Evolutionary conservation across 2,888 invertebrate genomes (phyloP), one percentile per base, ranked within the genome.

Genomic region (Sialis fuliginosa): DNA sequence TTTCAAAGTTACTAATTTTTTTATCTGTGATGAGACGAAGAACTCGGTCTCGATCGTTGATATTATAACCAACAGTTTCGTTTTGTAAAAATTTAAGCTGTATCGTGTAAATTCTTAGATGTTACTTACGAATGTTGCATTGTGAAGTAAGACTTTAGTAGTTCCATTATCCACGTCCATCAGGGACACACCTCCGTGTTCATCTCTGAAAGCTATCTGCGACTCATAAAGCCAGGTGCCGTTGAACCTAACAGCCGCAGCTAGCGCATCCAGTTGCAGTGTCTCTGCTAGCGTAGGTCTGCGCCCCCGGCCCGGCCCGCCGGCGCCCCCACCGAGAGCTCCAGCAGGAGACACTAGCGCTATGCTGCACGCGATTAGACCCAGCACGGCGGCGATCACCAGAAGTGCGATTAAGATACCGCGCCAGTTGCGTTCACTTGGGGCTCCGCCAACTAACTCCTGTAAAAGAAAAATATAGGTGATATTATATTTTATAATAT

Each of bases 391-490:
- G 22, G 86, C 79, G 55, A 92, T 92, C 54, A 95, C 93, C 58
- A 92, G 72, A 51, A 92, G 70, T 0, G 92, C 91, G 54, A 92
- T 93, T 56, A 86, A 81, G 58, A 95, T 92, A 12, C 93, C 93
- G 41, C 88, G 79, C 92, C 93, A 95, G 71, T 95, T 93, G 52
- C 91, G 74, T 63, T 91, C 81, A 52, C 80, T 85, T 4, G 89
- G 87, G 9, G 87, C 83, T 45, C 83, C 77, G 39, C 86, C 86
- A 56, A 89, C 91, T 64, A 93, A 65, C 65, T 93, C 92, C 92
- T 93, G 74, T 5, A 68, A 71, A 51, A 22, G 22, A 22, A 22
- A 22, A 22, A 22, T 22, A 22, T 22, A 22, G 22, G 22, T 22
- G 4, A 22, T 22, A 22, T 22, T 22, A 4, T 22, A 2, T 22